Evolutionary conservation across 1,140 invertebrate genomes (phyloP).

Genomic region (Leptopilina boulardi): DNA sequence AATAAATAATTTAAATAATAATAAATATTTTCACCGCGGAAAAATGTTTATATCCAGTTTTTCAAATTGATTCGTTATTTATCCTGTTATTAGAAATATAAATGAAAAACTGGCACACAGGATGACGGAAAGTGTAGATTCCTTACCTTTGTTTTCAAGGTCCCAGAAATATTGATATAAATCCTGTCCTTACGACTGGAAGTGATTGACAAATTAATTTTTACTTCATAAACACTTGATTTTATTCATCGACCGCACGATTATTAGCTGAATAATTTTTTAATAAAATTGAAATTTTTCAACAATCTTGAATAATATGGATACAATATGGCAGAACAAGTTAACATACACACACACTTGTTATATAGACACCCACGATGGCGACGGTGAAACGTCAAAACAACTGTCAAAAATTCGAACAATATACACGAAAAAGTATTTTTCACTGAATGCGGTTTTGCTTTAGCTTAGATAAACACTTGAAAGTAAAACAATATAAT

Average conservation of each 20-base stretch:
- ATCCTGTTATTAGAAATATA: neutral
- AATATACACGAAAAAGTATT: neutral
- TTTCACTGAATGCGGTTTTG: neutral
- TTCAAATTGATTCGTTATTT: neutral
- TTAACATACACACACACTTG: constrained; percentile 49
- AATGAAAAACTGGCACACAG: neutral
- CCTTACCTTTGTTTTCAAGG: constrained; percentile 41
- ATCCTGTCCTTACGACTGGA: constrained; percentile 40
- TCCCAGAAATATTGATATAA: constrained; percentile 38
- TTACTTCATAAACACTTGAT: constrained; percentile 31
- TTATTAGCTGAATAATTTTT: constrained; percentile 36
- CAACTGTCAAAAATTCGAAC: constrained; percentile 65
- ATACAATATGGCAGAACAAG: constrained; percentile 69
- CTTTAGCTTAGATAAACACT: neutral
- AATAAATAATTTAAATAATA: neutral
- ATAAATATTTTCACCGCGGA: neutral
- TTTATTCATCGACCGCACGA: constrained; percentile 28
- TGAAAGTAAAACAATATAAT: constrained; percentile 26
- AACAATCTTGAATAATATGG: constrained; percentile 50
- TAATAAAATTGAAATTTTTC: constrained; percentile 43
- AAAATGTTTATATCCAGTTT: neutral
- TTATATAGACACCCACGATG: constrained; percentile 54
- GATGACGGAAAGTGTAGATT: neutral
- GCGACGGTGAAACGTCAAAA: constrained; percentile 68
- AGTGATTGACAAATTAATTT: constrained; percentile 40